Conservation (phyloP, 53 echinoderm and acorn worm species). For the Glandiceps talaboti region DNA sequence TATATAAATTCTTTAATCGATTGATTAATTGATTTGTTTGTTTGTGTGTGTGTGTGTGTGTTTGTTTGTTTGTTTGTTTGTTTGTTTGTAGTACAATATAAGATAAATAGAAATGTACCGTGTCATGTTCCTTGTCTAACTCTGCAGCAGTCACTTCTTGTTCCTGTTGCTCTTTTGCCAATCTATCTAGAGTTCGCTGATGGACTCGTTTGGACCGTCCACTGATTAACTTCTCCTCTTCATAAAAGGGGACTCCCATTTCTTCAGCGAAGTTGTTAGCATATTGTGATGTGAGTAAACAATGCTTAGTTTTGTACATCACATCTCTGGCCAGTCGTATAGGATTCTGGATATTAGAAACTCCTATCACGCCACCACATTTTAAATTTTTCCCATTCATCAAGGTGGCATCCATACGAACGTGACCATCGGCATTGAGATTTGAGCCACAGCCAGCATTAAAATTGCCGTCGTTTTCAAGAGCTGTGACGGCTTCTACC, state of each 20-base stretch:
- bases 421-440: background rate
- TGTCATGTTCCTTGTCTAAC: no score
- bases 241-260: background rate
- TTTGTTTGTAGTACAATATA: no score
- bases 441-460: background rate
- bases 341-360: background rate
- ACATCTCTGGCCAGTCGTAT: background rate
- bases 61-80: no score
- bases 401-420: background rate
- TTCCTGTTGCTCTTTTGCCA: no score
- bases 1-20: no score
- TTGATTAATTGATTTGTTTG: no score
- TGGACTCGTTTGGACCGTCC: background rate
- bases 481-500: background rate
- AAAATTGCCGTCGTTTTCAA: background rate
- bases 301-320: background rate
- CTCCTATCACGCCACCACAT: background rate
- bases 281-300: background rate
- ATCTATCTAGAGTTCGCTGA: no score
- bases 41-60: no score
- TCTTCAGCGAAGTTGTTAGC: background rate
- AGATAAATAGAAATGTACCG: no score
- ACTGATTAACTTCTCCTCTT: background rate
- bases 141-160: no score
- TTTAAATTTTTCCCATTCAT: background rate